Percentiles rank a stretch among this genome's conserved stretches.
Evolutionary conservation across 2,113 vertebrate species (phyloP).

Genomic region (Alexandromys fortis): DNA sequence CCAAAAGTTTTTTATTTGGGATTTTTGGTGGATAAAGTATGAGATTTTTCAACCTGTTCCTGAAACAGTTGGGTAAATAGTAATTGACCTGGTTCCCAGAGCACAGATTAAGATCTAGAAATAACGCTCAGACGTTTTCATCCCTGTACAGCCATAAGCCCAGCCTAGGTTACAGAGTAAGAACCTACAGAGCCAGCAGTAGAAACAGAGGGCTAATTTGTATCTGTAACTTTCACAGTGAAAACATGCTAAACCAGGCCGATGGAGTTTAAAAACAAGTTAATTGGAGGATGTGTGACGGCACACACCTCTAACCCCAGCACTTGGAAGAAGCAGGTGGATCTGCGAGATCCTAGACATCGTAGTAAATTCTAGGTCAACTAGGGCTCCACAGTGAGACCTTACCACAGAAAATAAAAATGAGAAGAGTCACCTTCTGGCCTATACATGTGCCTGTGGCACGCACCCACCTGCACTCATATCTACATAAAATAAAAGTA

Average conservation of each 20-base stretch:
- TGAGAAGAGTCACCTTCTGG: neutral
- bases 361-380: too few relatives aligned
- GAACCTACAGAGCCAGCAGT: neutral
- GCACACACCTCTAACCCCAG: neutral
- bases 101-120: constrained; percentile 44
- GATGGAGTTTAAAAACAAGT: neutral
- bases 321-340: neutral
- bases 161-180: neutral
- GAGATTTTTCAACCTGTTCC: constrained; percentile 29
- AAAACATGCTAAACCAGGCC: neutral
- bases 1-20: neutral
- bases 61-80: constrained; percentile 47
- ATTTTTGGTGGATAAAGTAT: constrained; percentile 24
- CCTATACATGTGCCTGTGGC: neutral
- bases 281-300: too few relatives aligned
- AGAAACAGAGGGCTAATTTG: neutral
- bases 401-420: neutral
- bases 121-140: neutral
- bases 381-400: neutral
- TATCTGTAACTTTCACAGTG: neutral
- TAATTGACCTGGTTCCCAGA: neutral
- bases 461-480: neutral
- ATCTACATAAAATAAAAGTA: neutral
- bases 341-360: too few relatives aligned
- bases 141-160: neutral